These are phyloP conservation scores for Brachypalpus laphriformis DNA, from an alignment of 2,888 invertebrate species.

Conservation along the genomic window DNA sequence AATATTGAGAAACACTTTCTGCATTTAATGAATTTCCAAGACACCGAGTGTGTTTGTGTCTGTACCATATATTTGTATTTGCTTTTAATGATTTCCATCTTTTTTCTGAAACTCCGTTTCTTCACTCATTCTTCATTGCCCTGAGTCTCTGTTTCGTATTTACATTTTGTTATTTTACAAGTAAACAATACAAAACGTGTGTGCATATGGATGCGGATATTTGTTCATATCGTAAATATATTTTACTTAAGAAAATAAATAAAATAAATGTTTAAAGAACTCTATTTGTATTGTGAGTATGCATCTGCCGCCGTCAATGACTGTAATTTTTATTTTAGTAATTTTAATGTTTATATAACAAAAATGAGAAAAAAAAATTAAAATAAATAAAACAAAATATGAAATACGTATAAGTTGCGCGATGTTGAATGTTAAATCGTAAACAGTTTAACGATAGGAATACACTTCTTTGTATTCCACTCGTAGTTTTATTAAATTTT, in stretches of 20 bases:
- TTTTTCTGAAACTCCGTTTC: conserved; percentile 32
- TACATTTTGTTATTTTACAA: conserved; percentile 61
- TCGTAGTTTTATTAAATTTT: conserved; percentile 13
- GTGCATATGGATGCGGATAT: conserved; percentile 53
- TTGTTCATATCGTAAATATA: conserved; percentile 52
- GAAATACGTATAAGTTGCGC: neutral
- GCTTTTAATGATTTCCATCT: conserved; percentile 51
- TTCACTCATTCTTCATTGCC: conserved; percentile 31
- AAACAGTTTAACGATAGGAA: conserved; percentile 17
- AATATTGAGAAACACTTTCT: conserved; percentile 29
- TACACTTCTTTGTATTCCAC: conserved; percentile 2
- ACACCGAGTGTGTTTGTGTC: neutral
- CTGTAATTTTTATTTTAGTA: conserved; percentile 26
- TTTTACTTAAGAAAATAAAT: conserved; percentile 57
- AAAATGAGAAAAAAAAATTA: neutral
- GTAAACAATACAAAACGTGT: conserved; percentile 55
- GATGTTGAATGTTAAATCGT: conserved; percentile 5
- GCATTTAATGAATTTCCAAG: conserved; percentile 37
- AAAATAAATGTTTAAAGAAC: conserved; percentile 52
- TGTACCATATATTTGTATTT: conserved; percentile 37
- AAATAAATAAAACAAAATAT: conserved; percentile 18
- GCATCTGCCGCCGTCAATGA: conserved; percentile 9
- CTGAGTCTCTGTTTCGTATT: conserved; percentile 45
- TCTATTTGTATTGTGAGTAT: conserved; percentile 27
- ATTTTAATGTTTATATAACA: conserved; percentile 17